These are phyloP conservation scores for Choristoneura fumiferana DNA, from an alignment of 1,140 invertebrate genomes.

Conservation along the genomic window DNA sequence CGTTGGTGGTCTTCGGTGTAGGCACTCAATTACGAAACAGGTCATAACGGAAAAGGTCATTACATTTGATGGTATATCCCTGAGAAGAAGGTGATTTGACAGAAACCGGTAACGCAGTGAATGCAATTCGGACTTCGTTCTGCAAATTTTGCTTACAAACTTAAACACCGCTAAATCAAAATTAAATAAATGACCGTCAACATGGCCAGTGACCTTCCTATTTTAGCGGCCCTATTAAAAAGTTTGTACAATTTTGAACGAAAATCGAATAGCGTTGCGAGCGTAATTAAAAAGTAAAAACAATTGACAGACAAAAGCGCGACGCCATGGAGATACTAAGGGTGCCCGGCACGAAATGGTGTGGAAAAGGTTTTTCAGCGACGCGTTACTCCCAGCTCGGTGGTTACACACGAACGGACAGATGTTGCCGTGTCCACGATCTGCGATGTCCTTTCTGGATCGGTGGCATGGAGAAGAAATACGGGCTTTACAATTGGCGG, in stretches of 20 bases:
- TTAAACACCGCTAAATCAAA: no score
- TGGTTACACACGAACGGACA: slow-evolving; percentile 86
- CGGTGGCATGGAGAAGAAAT: slow-evolving; percentile 86
- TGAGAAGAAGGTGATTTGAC: no score
- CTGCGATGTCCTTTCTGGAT: slow-evolving; percentile 89
- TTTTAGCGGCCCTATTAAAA: no score
- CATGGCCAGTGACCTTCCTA: no score
- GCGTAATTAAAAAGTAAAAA: slow-evolving; percentile 16
- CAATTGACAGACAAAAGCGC: slow-evolving; percentile 69
- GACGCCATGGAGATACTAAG: slow-evolving; percentile 82
- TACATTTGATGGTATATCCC: not conserved
- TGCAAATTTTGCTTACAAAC: no score
- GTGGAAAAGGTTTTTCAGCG: slow-evolving; percentile 89
- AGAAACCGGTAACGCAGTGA: not conserved
- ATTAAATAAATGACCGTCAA: no score
- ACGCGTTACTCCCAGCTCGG: slow-evolving; percentile 87
- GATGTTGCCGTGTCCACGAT: slow-evolving; percentile 92
- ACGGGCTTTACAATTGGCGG: slow-evolving; percentile 90
- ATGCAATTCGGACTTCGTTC: no score
- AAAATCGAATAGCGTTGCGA: no score
- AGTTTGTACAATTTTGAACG: no score
- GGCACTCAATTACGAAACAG: not conserved
- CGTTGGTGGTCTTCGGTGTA: slow-evolving; percentile 29
- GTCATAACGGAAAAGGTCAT: slow-evolving; percentile 26
- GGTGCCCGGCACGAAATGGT: slow-evolving; percentile 92